Evolutionary conservation across 2,797 vertebrate genomes (phyloP).

Genomic region (Coregonus sp.): DNA sequence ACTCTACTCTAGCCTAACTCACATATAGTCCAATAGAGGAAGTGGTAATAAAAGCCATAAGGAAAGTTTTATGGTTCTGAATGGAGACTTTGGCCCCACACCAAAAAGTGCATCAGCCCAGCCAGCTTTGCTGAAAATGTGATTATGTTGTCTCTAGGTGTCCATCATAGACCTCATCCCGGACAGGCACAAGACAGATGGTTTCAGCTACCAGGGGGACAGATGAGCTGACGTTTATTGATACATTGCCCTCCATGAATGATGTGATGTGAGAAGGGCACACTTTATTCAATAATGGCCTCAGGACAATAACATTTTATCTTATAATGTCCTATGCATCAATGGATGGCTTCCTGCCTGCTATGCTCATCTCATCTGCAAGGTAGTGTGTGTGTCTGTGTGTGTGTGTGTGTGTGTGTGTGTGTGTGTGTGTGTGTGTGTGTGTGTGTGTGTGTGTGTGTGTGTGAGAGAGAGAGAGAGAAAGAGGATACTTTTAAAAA

Average conservation of each 20-base stretch:
- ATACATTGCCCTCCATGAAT: slow-evolving; percentile 13
- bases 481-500: slow-evolving; percentile 2
- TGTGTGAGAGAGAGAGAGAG: background rate
- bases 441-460: slow-evolving; percentile 27
- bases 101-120: background rate
- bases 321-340: background rate
- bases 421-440: slow-evolving; percentile 15
- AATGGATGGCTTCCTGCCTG: slow-evolving; percentile 2
- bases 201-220: slow-evolving; percentile 2
- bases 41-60: background rate
- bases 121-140: background rate
- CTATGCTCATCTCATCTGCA: slow-evolving; percentile 3
- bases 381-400: slow-evolving; percentile 13
- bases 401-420: slow-evolving; percentile 5
- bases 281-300: slow-evolving; percentile 24
- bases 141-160: background rate
- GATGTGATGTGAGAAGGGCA: slow-evolving; percentile 15
- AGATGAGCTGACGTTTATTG: slow-evolving; percentile 21
- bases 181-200: slow-evolving; percentile 17
- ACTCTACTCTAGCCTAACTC: background rate
- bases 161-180: slow-evolving; percentile 20
- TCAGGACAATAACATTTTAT: background rate
- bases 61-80: background rate
- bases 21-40: background rate
- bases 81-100: background rate